These are phyloP conservation scores for Ptiloglossa arizonensis DNA, from an alignment of 1,140 invertebrate genomes.

Conservation along the genomic window DNA sequence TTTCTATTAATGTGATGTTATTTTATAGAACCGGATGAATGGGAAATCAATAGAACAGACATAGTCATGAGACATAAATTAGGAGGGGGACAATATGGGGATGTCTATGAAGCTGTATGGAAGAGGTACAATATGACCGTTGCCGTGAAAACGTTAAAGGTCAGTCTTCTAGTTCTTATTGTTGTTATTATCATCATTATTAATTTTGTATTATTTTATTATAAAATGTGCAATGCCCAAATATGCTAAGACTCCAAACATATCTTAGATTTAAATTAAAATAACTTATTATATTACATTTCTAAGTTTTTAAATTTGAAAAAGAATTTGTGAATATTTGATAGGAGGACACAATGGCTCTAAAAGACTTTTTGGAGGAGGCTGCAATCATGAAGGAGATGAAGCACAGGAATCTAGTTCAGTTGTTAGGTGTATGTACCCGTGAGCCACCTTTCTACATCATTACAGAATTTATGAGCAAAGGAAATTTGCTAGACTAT, in stretches of 20 bases:
- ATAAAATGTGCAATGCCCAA: background rate
- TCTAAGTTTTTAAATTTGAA: background rate
- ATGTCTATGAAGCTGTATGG: slow-evolving; percentile 99
- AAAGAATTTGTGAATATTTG: slow-evolving; percentile 52
- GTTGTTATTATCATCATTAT: no score
- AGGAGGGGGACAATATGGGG: slow-evolving; percentile 98
- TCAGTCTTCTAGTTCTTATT: slow-evolving; percentile 68
- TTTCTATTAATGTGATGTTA: background rate
- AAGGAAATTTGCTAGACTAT: slow-evolving; percentile 98
- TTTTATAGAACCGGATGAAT: slow-evolving; percentile 92
- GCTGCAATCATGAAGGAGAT: slow-evolving; percentile 99
- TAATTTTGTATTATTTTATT: background rate
- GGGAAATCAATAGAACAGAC: slow-evolving; percentile 98
- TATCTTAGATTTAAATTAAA: no score
- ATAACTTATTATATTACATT: background rate
- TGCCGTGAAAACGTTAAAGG: slow-evolving; percentile 99
- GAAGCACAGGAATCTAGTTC: slow-evolving; percentile 99
- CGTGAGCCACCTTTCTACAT: slow-evolving; percentile 99
- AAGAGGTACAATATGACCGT: slow-evolving; percentile 97
- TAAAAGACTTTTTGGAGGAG: slow-evolving; percentile 99
- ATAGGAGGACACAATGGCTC: slow-evolving; percentile 98
- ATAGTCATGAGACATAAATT: slow-evolving; percentile 99
- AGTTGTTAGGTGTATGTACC: slow-evolving; percentile 97
- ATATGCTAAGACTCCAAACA: no score
- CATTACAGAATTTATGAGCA: slow-evolving; percentile 99